These are phyloP conservation scores for Allacma fusca DNA, from an alignment of 2,888 invertebrate genomes.

Conservation along the genomic window DNA sequence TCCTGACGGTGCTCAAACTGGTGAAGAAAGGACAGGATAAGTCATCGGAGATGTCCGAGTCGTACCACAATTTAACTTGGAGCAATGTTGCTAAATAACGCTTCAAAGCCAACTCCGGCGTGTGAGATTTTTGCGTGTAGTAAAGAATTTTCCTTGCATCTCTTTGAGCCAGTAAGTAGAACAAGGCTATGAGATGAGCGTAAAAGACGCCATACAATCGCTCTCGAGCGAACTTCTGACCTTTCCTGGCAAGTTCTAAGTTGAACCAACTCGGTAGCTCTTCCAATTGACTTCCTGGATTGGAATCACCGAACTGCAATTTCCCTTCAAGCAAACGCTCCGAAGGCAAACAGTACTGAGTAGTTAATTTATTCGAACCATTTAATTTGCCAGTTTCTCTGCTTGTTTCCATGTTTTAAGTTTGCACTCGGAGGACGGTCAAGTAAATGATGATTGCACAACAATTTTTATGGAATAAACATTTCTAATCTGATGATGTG, in stretches of 20 bases:
- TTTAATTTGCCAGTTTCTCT: too few relatives aligned
- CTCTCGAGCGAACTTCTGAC: slow-evolving; percentile 66
- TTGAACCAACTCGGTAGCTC: slow-evolving; percentile 66
- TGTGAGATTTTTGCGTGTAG: slow-evolving; percentile 66
- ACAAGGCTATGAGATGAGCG: slow-evolving; percentile 65
- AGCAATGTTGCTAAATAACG: slow-evolving; percentile 67
- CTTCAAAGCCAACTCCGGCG: slow-evolving; percentile 65
- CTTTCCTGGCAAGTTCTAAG: slow-evolving; percentile 65
- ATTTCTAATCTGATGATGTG: too few relatives aligned
- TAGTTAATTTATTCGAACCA: background rate
- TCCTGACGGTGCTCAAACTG: slow-evolving; percentile 65
- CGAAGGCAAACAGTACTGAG: slow-evolving; percentile 1
- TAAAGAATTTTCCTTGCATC: slow-evolving; percentile 66
- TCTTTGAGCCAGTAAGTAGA: slow-evolving; percentile 65
- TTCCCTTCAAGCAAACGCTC: slow-evolving; percentile 28
- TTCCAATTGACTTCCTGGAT: slow-evolving; percentile 38
- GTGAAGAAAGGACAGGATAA: slow-evolving; percentile 62
- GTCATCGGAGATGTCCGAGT: slow-evolving; percentile 66
- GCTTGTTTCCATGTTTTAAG: too few relatives aligned
- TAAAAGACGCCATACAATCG: slow-evolving; percentile 64
- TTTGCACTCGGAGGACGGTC: too few relatives aligned
- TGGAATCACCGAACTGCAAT: slow-evolving; percentile 19
- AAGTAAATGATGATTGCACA: too few relatives aligned
- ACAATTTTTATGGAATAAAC: too few relatives aligned
- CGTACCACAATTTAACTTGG: slow-evolving; percentile 68